Conservation (phyloP, 2,113 vertebrate species). For the Hymenochirus boettgeri region DNA sequence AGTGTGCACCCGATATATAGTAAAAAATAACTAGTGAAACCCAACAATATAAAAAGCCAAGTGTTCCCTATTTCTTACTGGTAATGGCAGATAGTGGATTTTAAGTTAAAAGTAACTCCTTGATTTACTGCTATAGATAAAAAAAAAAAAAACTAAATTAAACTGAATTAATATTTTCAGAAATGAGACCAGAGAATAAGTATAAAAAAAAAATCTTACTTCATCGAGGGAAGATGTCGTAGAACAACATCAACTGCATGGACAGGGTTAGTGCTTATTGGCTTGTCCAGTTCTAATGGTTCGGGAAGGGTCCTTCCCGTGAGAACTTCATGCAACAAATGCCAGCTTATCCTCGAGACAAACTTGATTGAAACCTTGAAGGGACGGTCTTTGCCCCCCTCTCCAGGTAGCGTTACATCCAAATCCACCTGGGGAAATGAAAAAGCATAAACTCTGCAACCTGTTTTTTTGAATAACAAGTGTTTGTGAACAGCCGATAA, state of each 20-base stretch:
- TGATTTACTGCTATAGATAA: too few relatives aligned
- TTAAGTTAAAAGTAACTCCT: too few relatives aligned
- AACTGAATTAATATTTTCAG: too few relatives aligned
- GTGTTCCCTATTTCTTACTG: too few relatives aligned
- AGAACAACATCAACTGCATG: conserved; percentile 97
- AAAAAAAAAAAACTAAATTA: too few relatives aligned
- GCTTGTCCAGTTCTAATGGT: conserved; percentile 96
- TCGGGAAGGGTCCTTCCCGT: conserved; percentile 93
- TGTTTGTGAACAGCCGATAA: too few relatives aligned
- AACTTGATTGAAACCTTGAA: conserved; percentile 98
- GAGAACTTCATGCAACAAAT: conserved; percentile 95
- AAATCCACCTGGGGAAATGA: conserved; percentile 81
- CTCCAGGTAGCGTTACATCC: conserved; percentile 96
- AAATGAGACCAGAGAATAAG: too few relatives aligned
- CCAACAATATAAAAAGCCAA: too few relatives aligned
- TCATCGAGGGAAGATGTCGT: conserved; percentile 97
- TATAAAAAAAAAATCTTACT: conserved; percentile 68
- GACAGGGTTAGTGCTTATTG: conserved; percentile 98
- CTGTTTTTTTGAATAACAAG: too few relatives aligned
- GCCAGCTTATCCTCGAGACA: conserved; percentile 97
- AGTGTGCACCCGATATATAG: too few relatives aligned
- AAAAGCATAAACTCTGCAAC: background rate
- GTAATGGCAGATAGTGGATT: too few relatives aligned
- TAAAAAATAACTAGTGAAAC: too few relatives aligned
- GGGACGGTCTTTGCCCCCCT: conserved; percentile 96